Percentiles rank a stretch among this genome's conserved stretches.
Evolutionary conservation across 2,113 vertebrate genomes (phyloP).

Genomic region (Motacilla alba): DNA sequence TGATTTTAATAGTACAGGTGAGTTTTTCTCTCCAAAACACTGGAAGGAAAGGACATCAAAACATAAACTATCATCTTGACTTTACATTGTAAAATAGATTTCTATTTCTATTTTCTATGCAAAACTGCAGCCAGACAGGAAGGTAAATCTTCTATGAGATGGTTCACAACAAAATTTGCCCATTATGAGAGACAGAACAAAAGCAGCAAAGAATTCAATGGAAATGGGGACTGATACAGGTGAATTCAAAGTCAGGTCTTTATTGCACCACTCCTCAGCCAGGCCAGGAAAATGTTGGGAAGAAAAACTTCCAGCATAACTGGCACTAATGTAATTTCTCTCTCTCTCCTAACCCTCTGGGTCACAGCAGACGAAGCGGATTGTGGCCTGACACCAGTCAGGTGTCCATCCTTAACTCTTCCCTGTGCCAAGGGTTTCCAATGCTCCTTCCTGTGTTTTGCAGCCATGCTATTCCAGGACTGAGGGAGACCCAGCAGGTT

Average conservation of each 20-base stretch:
- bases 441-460: background rate
- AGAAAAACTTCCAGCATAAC: background rate
- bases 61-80: background rate
- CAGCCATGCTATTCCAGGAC: background rate
- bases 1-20: background rate
- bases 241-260: background rate
- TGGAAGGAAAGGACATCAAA: background rate
- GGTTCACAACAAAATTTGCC: background rate
- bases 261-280: background rate
- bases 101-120: background rate
- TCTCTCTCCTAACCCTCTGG: background rate
- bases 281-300: background rate
- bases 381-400: background rate
- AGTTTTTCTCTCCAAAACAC: background rate
- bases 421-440: background rate
- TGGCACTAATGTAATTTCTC: background rate
- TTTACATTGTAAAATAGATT: background rate
- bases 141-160: background rate
- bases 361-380: background rate
- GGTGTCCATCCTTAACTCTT: background rate
- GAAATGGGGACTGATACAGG: background rate
- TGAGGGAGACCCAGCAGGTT: background rate
- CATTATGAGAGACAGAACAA: accelerated
- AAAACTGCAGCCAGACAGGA: background rate
- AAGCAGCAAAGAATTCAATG: background rate